A percentile compares a stretch with the other conserved stretches of the same genome.
Evolutionary conservation across 2,113 vertebrate genomes (phyloP).

Genomic region (Neomonachus schauinslandi): DNA sequence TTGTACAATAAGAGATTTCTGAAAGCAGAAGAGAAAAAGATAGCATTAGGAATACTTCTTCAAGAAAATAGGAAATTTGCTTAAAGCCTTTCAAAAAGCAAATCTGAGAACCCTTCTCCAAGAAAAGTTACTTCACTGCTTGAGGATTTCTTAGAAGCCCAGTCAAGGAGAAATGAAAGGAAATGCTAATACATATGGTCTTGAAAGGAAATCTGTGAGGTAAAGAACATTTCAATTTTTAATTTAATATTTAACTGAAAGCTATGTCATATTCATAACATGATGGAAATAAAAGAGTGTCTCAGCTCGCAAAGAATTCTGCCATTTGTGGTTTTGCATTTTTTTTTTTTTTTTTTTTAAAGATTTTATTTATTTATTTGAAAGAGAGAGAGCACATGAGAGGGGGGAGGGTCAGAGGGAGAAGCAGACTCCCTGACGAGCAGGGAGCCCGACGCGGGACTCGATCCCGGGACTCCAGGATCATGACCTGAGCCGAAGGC

Average conservation of each 20-base stretch:
- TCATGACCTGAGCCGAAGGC: no score
- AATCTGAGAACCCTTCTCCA: not conserved
- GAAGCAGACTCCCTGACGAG: no score
- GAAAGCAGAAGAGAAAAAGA: not conserved
- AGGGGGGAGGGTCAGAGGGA: no score
- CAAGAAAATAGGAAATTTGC: constrained; percentile 22
- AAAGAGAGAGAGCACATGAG: no score
- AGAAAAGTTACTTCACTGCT: not conserved
- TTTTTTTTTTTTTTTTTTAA: no score
- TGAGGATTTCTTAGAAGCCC: not conserved
- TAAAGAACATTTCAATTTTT: constrained; percentile 16
- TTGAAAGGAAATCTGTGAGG: constrained; percentile 34
- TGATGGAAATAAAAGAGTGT: not conserved
- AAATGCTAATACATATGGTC: not conserved
- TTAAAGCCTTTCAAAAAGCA: not conserved
- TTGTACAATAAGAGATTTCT: not conserved
- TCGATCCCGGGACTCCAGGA: no score
- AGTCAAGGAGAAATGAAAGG: constrained; percentile 41
- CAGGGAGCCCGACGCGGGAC: no score
- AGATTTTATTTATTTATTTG: no score
- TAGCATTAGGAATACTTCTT: not conserved
- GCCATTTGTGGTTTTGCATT: not conserved
- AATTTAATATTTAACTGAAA: constrained; percentile 58
- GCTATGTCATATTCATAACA: not conserved
- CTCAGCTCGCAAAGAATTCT: not conserved